A percentile compares a stretch with the other conserved stretches of the same genome.
These are phyloP conservation scores for Galeruca laticollis DNA, from an alignment of 2,888 invertebrate species.

Conservation along the genomic window DNA sequence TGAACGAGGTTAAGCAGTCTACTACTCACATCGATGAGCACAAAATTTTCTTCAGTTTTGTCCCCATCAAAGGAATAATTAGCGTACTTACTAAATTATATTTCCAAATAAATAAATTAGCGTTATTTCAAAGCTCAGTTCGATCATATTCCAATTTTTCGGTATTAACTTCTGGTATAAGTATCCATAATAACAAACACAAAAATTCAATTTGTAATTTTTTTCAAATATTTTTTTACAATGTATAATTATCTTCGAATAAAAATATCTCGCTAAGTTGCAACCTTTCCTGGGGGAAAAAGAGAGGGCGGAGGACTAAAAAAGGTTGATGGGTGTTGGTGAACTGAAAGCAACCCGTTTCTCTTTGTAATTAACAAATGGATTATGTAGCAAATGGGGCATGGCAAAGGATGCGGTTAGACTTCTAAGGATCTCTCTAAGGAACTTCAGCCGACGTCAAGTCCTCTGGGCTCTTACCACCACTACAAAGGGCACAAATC, in stretches of 20 bases:
- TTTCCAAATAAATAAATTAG: too few relatives aligned
- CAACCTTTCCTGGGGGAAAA: slow-evolving; percentile 21
- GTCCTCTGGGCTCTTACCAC: slow-evolving; percentile 35
- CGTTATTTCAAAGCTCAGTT: too few relatives aligned
- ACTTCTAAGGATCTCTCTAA: slow-evolving; percentile 51
- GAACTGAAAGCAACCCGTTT: slow-evolving; percentile 24
- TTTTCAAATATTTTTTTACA: slow-evolving; percentile 5
- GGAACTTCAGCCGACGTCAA: slow-evolving; percentile 39
- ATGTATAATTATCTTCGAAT: slow-evolving; percentile 3
- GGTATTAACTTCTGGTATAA: too few relatives aligned
- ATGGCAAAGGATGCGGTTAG: slow-evolving; percentile 52
- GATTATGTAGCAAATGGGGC: slow-evolving; percentile 55
- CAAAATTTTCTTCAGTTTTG: too few relatives aligned
- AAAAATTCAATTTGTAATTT: too few relatives aligned
- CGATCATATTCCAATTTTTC: too few relatives aligned
- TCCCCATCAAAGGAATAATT: too few relatives aligned
- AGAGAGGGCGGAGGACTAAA: slow-evolving; percentile 23
- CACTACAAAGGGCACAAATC: slow-evolving; percentile 26
- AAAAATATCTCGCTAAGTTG: slow-evolving; percentile 11
- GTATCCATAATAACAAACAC: too few relatives aligned
- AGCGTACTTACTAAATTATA: too few relatives aligned
- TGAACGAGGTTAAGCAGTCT: too few relatives aligned
- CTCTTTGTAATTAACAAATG: slow-evolving; percentile 54
- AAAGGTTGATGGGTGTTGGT: slow-evolving; percentile 27
- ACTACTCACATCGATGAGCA: too few relatives aligned